Evolutionary conservation across 2,797 vertebrate genomes (phyloP), one percentile per base, ranked within the genome.

Genomic region (Ctenochaetus hawaiiensis): DNA sequence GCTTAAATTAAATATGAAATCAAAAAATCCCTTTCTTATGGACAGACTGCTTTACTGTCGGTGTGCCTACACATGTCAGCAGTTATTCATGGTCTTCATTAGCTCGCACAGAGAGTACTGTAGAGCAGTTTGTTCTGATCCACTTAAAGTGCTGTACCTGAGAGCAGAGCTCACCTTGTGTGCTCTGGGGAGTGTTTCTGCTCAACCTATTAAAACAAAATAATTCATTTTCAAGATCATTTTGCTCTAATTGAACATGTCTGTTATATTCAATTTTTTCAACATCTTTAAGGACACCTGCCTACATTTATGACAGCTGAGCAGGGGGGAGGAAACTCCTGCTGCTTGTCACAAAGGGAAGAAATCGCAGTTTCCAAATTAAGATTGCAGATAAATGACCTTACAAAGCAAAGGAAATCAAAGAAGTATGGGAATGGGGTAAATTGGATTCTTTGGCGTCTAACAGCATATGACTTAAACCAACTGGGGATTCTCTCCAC

Each of bases 391-490:
- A 95, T 92, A 94, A 93, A 95, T 95, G 93, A 93, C 93, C 91
- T 94, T 87, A 94, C 90, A 92, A 93, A 94, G 90, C 88, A 93
- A 92, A 94, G 90, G 91, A 93, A 94, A 95, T 94, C 89, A 93
- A 92, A 91, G 90, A 95, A 95, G 93, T 95, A 93, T 93, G 90
- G 92, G 89, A 91, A 92, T 60, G 87, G 90, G 84, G 84, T 84
- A 94, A 95, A 95, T 95, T 94, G 91, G 93, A 94, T 95, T 95
- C 87, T 87, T 87, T 80, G 87, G 90, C 93, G 78, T 93, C 93
- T 93, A 93, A 93, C 91, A 91, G 93, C 93, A 95, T 95, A 94
- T 95, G 95, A 95, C 93, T 95, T 93, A 93, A 92, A 92, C 94
- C 95, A 94, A 78, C 90, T 88, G 95, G 94, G 94, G 88, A 94